Evolutionary conservation across 1,140 invertebrate genomes (phyloP).

Genomic region (Drosophila rufa): DNA sequence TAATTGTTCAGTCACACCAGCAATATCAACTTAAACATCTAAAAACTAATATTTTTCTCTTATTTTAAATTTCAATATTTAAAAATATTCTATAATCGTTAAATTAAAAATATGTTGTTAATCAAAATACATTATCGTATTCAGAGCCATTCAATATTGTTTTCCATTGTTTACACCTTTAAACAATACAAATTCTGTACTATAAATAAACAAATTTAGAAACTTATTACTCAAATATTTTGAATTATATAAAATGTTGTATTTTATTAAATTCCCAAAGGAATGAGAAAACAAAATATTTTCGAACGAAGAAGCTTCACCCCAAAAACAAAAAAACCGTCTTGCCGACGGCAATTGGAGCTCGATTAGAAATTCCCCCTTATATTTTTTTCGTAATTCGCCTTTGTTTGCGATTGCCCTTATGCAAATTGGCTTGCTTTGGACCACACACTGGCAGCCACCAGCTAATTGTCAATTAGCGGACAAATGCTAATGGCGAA

Average conservation of each 20-base stretch:
- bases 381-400: not conserved
- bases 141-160: no score
- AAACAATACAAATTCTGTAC: no score
- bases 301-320: not conserved
- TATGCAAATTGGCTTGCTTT: slow-evolving; percentile 42
- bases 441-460: slow-evolving; percentile 27
- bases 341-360: slow-evolving; percentile 52
- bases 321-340: not conserved
- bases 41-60: no score
- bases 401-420: not conserved
- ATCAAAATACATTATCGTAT: no score
- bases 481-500: slow-evolving; percentile 57
- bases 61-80: no score
- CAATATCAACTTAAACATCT: no score
- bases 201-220: no score
- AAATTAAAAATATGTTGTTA: no score
- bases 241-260: no score
- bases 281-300: not conserved
- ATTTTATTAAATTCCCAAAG: no score
- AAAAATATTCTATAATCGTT: no score
- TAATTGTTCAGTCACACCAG: not conserved
- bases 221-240: not conserved
- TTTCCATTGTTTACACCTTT: not conserved
- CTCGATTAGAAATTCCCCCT: slow-evolving; percentile 7
- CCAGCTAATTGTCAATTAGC: slow-evolving; percentile 68